phyloP scores from a whole-genome alignment of 92 coral and sea anemone genomes.

The Isaurus tuberculatus region DNA sequence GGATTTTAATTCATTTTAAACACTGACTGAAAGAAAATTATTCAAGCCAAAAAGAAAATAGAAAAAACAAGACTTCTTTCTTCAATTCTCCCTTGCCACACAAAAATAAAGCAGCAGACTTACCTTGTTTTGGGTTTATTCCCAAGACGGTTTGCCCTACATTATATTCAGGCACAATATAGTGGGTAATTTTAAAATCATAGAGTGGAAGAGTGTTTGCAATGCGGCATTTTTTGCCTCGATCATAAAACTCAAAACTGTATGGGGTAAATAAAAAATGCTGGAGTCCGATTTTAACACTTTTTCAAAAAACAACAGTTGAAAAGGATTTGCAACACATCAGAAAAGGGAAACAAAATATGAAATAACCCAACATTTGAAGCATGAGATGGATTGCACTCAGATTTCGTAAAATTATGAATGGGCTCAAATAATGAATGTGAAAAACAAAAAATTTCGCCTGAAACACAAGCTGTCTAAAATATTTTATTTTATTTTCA shows the following conservation, averaged over 20 bases:
- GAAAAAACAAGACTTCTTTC: conserved; percentile 17
- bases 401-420: conserved; percentile 13
- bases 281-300: conserved; percentile 21
- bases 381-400: conserved; percentile 4
- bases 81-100: conserved; percentile 11
- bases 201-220: conserved; percentile 33
- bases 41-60: too few relatives aligned
- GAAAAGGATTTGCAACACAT: conserved; percentile 10
- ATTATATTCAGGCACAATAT: conserved; percentile 20
- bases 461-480: conserved; percentile 23
- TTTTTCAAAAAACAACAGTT: conserved; percentile 25
- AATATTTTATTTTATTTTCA: conserved; percentile 51
- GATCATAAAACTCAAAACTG: conserved; percentile 7
- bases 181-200: conserved; percentile 17
- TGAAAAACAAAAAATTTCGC: conserved; percentile 50
- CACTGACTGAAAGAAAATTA: too few relatives aligned
- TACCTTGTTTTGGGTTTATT: conserved; percentile 11
- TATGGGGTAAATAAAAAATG: background rate
- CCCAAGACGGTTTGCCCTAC: background rate
- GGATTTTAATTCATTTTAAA: too few relatives aligned
- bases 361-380: conserved; percentile 28
- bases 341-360: background rate
- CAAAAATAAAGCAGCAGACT: too few relatives aligned
- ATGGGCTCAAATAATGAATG: conserved; percentile 26
- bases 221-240: conserved; percentile 32